phyloP scores from a whole-genome alignment of 1,140 invertebrate genomes.

The Cylas formicarius region DNA sequence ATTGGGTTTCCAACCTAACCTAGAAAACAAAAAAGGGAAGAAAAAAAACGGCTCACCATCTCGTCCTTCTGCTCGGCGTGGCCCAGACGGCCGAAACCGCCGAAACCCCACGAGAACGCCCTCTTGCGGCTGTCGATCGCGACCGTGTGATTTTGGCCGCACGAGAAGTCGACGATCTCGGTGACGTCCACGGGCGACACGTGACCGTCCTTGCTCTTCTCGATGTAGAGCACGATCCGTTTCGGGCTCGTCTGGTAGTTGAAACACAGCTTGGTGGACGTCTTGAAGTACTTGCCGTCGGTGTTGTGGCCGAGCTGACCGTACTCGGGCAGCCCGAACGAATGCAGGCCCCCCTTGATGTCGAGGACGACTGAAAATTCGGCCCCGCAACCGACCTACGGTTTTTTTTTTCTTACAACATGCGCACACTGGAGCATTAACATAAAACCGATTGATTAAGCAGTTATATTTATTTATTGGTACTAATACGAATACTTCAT shows the following conservation, averaged over 20 bases:
- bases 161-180: slow-evolving; percentile 82
- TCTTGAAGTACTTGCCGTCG: slow-evolving; percentile 89
- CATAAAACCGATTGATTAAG: too few species aligned
- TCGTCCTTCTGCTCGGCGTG: slow-evolving; percentile 90
- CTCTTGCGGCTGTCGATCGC: slow-evolving; percentile 81
- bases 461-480: too few species aligned
- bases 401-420: too few species aligned
- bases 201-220: slow-evolving; percentile 82
- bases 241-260: slow-evolving; percentile 79
- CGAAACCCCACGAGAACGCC: slow-evolving; percentile 90
- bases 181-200: slow-evolving; percentile 76
- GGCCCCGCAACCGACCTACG: slow-evolving; percentile 84
- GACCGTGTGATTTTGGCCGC: slow-evolving; percentile 86
- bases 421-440: too few species aligned
- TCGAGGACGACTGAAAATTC: slow-evolving; percentile 90
- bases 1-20: too few species aligned
- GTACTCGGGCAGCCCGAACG: slow-evolving; percentile 88
- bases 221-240: slow-evolving; percentile 76
- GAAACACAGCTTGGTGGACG: slow-evolving; percentile 78
- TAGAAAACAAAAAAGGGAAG: not conserved
- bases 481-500: too few species aligned
- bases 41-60: slow-evolving; percentile 38
- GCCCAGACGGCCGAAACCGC: slow-evolving; percentile 85
- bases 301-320: slow-evolving; percentile 89
- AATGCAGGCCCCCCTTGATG: slow-evolving; percentile 78